Evolutionary conservation across 2,888 invertebrate genomes (phyloP), one percentile per base, ranked within the genome.

Genomic region (Oligia strigilis): DNA sequence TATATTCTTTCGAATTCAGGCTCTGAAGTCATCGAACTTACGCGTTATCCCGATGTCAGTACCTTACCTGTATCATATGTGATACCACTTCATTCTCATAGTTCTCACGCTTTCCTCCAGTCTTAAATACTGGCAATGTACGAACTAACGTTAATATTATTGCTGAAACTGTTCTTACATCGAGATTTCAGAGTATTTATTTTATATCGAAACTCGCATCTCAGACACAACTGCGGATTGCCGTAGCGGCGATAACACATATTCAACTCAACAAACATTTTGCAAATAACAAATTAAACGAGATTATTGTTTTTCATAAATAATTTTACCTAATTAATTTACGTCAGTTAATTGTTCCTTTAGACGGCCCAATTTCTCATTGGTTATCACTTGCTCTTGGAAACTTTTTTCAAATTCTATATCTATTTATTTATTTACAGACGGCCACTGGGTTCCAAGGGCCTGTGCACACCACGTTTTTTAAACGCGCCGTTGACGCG

Each of bases 221-320:
- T 55, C 36, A 77, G 43, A 36, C 14, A 46, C 13, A 70, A 29
- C 14, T 36, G 23, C 36, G 13, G 60, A 29, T 11, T 58, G 65
- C 75, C 82, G 43, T 66, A 66, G 5, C 36, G 60, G 65, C 17
- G 17, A 52, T 43, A 64, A 69, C 36, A 36, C n/a, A 46, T 17
- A 36, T n/a, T 36, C 14, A 84, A 80, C 43, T 29, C 11, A 78
- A 67, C 67, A 80, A 49, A 9, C 14, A 80, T 13, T 69, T 62
- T 23, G 19, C 8, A 81, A 81, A 62, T 43, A 86, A 83, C 72
- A 69, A 86, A 69, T 43, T 0, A 66, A 70, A 60, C 36, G 4
- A 23, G 5, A 40, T 46, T 5, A 49, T 23, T 4, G 5, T 64
- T 55, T 62, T 0, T 40, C 40, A 64, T 36, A 52, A 67, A n/a